Evolutionary conservation across 2,888 invertebrate species (phyloP), one percentile per base, ranked within the genome.

Genomic region (Eupelmus urozonus): DNA sequence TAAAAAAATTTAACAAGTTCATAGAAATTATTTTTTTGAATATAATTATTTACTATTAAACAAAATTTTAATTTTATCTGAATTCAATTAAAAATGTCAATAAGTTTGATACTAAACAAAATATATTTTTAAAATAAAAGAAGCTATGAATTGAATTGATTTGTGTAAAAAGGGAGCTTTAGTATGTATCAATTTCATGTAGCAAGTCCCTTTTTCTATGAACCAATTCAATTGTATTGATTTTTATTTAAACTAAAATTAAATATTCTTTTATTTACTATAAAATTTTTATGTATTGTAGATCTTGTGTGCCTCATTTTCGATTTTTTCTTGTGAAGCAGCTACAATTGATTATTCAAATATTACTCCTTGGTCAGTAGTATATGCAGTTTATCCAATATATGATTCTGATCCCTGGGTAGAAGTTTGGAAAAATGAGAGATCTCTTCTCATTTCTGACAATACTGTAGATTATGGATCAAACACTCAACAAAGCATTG

Each of bases 311-410:
- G 20, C 29, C 27, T 71, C 40, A n/a, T 20, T 76, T 49, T 67
- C 60, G 55, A 67, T 66, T 45, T 20, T 71, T 18, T 75, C 62
- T 42, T 45, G 74, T 27, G 29, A 66, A 62, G 60, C 29, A 60
- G 66, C 67, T 20, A 55, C 25, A 55, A 18, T 78, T 67, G 60
- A 78, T 67, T 73, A 78, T 42, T 63, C 76, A 55, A 76, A 76
- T 23, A 70, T 76, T 34, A 34, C 76, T 20, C 76, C 76, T 11
- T 76, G 70, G 70, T 57, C 63, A 65, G 57, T 76, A 16, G 29
- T 57, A 5, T 76, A 76, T 49, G n/a, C 42, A 55, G 62, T 73
- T 1, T 67, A 67, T 62, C 67, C 67, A 69, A 27, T 78, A 20
- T 62, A 71, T 60, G 59, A 74, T 27, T 16, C 60, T 16, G 57